phyloP scores from a whole-genome alignment of 1,140 invertebrate species.

The Heliconius eleuchia region DNA sequence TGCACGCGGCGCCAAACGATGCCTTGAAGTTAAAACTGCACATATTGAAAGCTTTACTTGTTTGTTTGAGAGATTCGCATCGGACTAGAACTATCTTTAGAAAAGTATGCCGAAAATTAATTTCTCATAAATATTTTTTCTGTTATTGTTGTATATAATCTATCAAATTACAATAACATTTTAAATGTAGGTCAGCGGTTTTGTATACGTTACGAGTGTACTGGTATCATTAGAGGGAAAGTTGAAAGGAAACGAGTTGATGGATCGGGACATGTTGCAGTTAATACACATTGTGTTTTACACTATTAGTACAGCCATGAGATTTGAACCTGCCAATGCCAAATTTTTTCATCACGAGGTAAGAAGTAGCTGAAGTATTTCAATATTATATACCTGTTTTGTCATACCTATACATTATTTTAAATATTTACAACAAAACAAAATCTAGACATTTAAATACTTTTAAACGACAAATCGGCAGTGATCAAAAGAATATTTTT shows the following conservation, averaged over 20 bases:
- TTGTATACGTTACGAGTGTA: constrained; percentile 98
- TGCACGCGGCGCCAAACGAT: constrained; percentile 92
- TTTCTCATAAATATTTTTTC: not conserved
- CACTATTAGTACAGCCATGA: constrained; percentile 97
- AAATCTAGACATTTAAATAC: not conserved
- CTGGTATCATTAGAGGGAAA: constrained; percentile 95
- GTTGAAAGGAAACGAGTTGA: constrained; percentile 80
- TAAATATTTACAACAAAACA: not conserved
- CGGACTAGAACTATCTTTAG: constrained; percentile 97
- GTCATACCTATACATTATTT: not conserved
- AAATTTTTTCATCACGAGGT: constrained; percentile 98
- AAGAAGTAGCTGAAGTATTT: constrained; percentile 35
- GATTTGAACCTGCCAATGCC: constrained; percentile 99
- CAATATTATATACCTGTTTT: not conserved
- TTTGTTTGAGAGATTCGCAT: constrained; percentile 96
- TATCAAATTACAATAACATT: not conserved
- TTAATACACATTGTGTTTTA: constrained; percentile 95
- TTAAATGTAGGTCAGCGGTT: constrained; percentile 89
- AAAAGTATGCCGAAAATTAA: constrained; percentile 84
- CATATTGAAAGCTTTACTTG: constrained; percentile 93
- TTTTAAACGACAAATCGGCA: too few species aligned
- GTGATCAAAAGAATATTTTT: not conserved
- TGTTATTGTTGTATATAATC: not conserved
- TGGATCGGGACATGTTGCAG: constrained; percentile 84
- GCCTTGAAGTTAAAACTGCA: constrained; percentile 93